Evolutionary conservation across 2,797 vertebrate genomes (phyloP).

Genomic region (Chelmon rostratus): DNA sequence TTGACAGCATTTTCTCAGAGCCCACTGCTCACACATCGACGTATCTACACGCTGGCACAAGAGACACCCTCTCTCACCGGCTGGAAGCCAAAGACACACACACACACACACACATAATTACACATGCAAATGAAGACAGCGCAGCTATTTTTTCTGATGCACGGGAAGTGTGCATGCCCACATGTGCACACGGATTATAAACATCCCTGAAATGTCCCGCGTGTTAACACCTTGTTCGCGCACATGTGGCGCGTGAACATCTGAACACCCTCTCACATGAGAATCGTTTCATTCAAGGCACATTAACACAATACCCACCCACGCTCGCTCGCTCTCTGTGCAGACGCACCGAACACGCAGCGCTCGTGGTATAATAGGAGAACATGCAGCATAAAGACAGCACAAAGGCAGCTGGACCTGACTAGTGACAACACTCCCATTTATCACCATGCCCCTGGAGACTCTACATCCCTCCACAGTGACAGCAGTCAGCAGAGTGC

Average conservation of each 20-base stretch:
- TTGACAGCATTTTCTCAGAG: slow-evolving; percentile 72
- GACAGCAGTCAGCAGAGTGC: slow-evolving; percentile 61
- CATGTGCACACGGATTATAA: slow-evolving; percentile 21
- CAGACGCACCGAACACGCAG: slow-evolving; percentile 46
- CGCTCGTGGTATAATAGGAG: slow-evolving; percentile 65
- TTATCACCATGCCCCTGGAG: slow-evolving; percentile 81
- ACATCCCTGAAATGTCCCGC: slow-evolving; percentile 6
- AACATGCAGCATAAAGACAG: slow-evolving; percentile 69
- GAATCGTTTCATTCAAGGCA: slow-evolving; percentile 48
- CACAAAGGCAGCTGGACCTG: slow-evolving; percentile 84
- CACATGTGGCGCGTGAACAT: slow-evolving; percentile 14
- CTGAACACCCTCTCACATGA: slow-evolving; percentile 37
- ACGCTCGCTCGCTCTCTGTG: slow-evolving; percentile 10
- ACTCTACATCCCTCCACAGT: slow-evolving; percentile 80
- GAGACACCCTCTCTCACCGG: slow-evolving; percentile 29
- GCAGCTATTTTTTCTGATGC: slow-evolving; percentile 57
- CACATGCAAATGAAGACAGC: slow-evolving; percentile 60
- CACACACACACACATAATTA: slow-evolving; percentile 39
- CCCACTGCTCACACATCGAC: slow-evolving; percentile 45
- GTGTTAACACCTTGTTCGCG: slow-evolving; percentile 42
- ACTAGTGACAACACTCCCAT: slow-evolving; percentile 84
- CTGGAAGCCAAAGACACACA: slow-evolving; percentile 37
- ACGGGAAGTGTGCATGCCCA: slow-evolving; percentile 10
- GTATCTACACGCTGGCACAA: slow-evolving; percentile 54
- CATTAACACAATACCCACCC: slow-evolving; percentile 53